A percentile compares a stretch with the other conserved stretches of the same genome.
Evolutionary conservation across 2,797 vertebrate genomes (phyloP).

Genomic region (Phaenicophaeus curvirostris): DNA sequence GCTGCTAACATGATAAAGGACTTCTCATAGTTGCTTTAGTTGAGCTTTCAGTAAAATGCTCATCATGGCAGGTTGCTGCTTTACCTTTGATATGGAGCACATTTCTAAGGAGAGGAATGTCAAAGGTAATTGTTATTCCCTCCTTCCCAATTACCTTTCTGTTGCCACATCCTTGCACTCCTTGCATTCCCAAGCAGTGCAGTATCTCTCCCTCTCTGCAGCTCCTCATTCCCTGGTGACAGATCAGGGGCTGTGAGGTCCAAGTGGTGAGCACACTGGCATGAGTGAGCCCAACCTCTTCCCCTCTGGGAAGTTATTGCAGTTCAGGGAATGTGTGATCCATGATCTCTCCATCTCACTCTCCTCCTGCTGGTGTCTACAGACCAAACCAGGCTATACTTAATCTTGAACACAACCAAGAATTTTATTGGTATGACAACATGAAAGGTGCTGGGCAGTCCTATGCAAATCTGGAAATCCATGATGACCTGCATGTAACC

Average conservation of each 20-base stretch:
- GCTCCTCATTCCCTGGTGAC: neutral
- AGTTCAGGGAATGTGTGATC: neutral
- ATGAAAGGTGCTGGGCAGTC: neutral
- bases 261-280: too few species aligned
- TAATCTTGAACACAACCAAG: neutral
- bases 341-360: accelerated
- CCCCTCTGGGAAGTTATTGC: neutral
- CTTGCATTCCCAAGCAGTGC: neutral
- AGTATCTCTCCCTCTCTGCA: neutral
- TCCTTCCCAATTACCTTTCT: neutral
- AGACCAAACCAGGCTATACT: neutral
- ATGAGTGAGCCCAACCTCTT: neutral
- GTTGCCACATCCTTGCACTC: neutral
- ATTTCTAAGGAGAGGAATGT: accelerated
- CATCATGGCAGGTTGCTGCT: neutral
- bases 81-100: accelerated
- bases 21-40: neutral
- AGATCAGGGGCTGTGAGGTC: neutral
- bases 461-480: neutral
- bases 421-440: neutral
- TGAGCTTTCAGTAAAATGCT: neutral
- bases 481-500: neutral
- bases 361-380: neutral
- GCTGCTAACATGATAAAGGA: neutral
- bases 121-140: neutral